Evolutionary conservation across 2,888 invertebrate species (phyloP).

Genomic region (Agonopterix arenella): DNA sequence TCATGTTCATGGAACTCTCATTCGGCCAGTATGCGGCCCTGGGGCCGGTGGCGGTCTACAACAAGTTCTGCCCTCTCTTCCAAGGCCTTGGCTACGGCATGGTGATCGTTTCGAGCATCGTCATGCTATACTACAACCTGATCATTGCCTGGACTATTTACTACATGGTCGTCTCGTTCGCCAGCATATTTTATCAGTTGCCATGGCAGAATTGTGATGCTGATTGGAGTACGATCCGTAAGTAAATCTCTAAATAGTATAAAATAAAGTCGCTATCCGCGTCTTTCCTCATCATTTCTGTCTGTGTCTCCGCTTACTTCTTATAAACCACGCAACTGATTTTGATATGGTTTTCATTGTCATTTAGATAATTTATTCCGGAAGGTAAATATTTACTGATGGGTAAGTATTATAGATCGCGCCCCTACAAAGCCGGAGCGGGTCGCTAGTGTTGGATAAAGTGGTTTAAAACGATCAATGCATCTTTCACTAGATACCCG

Average conservation of each 20-base stretch:
- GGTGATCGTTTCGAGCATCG: constrained; percentile 85
- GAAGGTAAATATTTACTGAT: too few species aligned
- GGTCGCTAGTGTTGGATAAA: too few species aligned
- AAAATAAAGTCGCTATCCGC: too few species aligned
- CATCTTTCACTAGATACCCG: too few species aligned
- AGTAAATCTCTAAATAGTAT: constrained; percentile 31
- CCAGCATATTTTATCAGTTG: constrained; percentile 79
- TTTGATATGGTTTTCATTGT: too few species aligned
- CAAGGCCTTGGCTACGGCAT: constrained; percentile 85
- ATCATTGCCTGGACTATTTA: constrained; percentile 88
- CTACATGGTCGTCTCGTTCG: constrained; percentile 80
- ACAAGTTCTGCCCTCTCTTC: constrained; percentile 86
- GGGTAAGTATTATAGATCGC: too few species aligned
- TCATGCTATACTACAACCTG: constrained; percentile 86
- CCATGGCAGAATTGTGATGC: constrained; percentile 85
- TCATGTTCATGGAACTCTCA: constrained; percentile 91
- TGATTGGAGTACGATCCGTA: constrained; percentile 82
- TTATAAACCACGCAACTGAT: too few species aligned
- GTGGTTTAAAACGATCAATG: too few species aligned
- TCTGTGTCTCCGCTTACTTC: too few species aligned
- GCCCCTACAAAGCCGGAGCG: too few species aligned
- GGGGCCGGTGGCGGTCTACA: constrained; percentile 88
- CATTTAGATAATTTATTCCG: too few species aligned
- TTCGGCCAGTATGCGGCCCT: constrained; percentile 89
- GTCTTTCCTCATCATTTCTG: too few species aligned